Evolutionary conservation across 2,797 vertebrate genomes (phyloP).

Genomic region (Etheostoma nigrum): DNA sequence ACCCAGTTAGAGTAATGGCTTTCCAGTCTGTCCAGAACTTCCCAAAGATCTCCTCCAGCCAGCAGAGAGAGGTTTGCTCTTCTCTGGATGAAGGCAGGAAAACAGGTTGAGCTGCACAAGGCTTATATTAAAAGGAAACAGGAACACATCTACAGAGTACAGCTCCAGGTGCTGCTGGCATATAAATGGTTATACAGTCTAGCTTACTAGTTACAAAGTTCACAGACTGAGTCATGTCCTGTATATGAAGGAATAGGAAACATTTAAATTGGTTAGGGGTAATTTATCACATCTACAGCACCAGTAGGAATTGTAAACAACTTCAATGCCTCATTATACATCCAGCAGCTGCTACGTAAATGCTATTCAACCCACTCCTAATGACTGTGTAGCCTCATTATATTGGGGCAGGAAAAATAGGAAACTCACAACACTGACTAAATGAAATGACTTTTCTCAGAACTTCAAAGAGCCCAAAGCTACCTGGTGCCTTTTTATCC

Average conservation of each 20-base stretch:
- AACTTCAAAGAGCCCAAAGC: slow-evolving; percentile 15
- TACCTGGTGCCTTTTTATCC: not conserved
- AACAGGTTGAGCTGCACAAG: slow-evolving; percentile 23
- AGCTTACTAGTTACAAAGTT: slow-evolving; percentile 41
- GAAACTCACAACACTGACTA: not conserved
- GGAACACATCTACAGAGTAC: slow-evolving; percentile 48
- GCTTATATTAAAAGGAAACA: slow-evolving; percentile 58
- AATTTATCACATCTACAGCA: slow-evolving; percentile 46
- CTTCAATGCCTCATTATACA: not conserved
- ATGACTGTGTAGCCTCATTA: slow-evolving; percentile 16
- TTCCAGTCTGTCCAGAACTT: slow-evolving; percentile 49
- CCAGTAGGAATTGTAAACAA: slow-evolving; percentile 23
- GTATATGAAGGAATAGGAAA: slow-evolving; percentile 59
- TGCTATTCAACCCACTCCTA: not conserved
- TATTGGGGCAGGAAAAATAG: not conserved
- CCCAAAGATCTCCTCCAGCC: slow-evolving; percentile 45
- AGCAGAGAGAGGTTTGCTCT: slow-evolving; percentile 11
- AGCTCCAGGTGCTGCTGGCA: slow-evolving; percentile 34
- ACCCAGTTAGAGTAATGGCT: slow-evolving; percentile 21
- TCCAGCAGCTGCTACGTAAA: not conserved
- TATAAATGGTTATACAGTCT: slow-evolving; percentile 29
- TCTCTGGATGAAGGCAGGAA: slow-evolving; percentile 38
- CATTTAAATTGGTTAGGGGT: slow-evolving; percentile 33
- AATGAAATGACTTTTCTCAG: not conserved
- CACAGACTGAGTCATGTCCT: slow-evolving; percentile 59